phyloP scores from a whole-genome alignment of 2,888 invertebrate species.

The Pristionchus exspectatus region DNA sequence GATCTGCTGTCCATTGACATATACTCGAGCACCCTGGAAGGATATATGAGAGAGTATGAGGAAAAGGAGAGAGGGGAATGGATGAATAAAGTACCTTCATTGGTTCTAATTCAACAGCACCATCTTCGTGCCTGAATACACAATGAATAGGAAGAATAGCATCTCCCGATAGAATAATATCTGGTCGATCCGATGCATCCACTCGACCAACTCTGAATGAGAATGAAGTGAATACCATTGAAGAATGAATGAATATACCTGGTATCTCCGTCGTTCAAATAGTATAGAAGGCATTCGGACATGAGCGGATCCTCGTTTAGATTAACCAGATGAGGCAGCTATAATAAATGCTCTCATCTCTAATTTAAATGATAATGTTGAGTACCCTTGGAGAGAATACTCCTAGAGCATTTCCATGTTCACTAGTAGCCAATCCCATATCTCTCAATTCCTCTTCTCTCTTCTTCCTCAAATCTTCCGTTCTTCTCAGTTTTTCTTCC shows the following conservation, averaged over 20 bases:
- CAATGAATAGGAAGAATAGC: slow-evolving; percentile 96
- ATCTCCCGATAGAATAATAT: slow-evolving; percentile 94
- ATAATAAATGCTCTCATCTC: slow-evolving; percentile 27
- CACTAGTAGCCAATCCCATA: slow-evolving; percentile 91
- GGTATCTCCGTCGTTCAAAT: slow-evolving; percentile 95
- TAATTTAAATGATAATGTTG: slow-evolving; percentile 56
- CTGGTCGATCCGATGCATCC: slow-evolving; percentile 90
- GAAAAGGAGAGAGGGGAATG: no score
- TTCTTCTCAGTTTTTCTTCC: slow-evolving; percentile 98
- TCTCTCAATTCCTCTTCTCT: slow-evolving; percentile 89
- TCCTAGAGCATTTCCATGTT: slow-evolving; percentile 96
- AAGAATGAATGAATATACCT: slow-evolving; percentile 67
- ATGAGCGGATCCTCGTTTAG: slow-evolving; percentile 98
- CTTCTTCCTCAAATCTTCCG: slow-evolving; percentile 90
- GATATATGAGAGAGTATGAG: neutral
- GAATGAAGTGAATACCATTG: neutral
- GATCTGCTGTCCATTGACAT: slow-evolving; percentile 94
- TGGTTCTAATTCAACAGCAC: slow-evolving; percentile 82
- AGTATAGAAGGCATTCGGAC: slow-evolving; percentile 98
- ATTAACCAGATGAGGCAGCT: slow-evolving; percentile 97
- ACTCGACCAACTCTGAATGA: slow-evolving; percentile 87
- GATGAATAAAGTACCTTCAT: slow-evolving; percentile 60
- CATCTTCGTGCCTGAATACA: slow-evolving; percentile 94
- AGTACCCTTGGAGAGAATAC: slow-evolving; percentile 93
- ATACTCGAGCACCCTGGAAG: slow-evolving; percentile 90